Evolutionary conservation across 1,140 invertebrate species (phyloP), one percentile per base, ranked within the genome.

Genomic region (Ceratosolen fusciceps): DNA sequence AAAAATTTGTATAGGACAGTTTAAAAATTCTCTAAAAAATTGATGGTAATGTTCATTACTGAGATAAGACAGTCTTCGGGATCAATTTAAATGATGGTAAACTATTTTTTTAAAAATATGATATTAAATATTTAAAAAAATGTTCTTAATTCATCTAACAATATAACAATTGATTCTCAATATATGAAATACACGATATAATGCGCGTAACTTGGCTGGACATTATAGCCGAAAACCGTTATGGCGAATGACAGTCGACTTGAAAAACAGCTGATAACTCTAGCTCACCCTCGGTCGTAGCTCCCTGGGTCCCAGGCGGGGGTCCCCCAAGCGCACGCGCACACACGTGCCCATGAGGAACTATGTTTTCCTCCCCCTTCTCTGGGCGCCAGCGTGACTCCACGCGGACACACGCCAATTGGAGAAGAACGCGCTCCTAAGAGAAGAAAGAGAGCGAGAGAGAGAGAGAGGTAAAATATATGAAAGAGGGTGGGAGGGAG

Each of bases 351-450:
- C 29, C 19, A 14, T 9, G 19, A 65, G 19, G 52, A 52, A 52
- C 12, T 29, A 58, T 34, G 19, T 73, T 58, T 62, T 60, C 71
- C 71, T 56, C 71, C 52, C 56, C 72, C 56, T 58, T 56, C 34
- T 43, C 54, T 24, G 0, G 31, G 31, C 60, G 19, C 60, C 31
- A 12, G 56, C 31, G 72, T n/a, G 60, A 65, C 31, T 65, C 29
- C 60, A 65, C 82, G 70, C 82, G 84, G 84, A 82, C 80, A 82
- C 80, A 84, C 84, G 82, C 82, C 83, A 84, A 84, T 85, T 83
- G 83, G 84, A 84, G 84, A 83, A 82, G 83, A 65, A 74, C 78
- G 80, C 81, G 82, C 43, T 24, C 68, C 29, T 26, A 31, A n/a
- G 49, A 72, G 52, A n/a, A 54, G 37, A 34, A 52, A 68, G 26